Evolutionary conservation across 2,888 invertebrate species (phyloP), one percentile per base, ranked within the genome.

Genomic region (Camponotus fellah): DNA sequence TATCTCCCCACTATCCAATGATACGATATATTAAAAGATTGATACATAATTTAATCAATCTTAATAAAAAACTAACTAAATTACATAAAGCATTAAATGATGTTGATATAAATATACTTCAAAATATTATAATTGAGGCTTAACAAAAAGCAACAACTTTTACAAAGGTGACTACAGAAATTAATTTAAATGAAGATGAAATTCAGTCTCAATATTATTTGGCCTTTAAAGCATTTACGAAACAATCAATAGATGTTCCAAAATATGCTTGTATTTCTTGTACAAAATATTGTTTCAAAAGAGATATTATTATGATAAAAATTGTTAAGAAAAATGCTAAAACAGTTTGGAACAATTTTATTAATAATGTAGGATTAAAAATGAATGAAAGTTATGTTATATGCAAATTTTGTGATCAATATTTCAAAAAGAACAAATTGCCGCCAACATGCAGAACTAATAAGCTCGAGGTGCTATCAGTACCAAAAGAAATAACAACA

Each of bases 21-120:
- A 26, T 26, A 26, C 62, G 34, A 62, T 12, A 34, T 17, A 58
- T 26, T n/a, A 58, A 60, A 60, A 60, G 14, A 60, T 60, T 60
- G 9, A 8, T 62, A 6, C 40, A 65, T 21, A 3, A 21, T 5
- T 40, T 65, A 12, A 65, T 40, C 10, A 49, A 72, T 56, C 6
- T 37, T 58, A 0, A 53, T 21, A 26, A 74, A 56, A 26, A 43
- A 43, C 46, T 37, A 12, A 58, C 32, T 74, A 17, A 26, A 60
- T 60, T 60, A 14, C 5, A 74, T 17, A 74, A 46, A 74, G 32
- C 26, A 12, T 74, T 62, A 62, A 74, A 74, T 62, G n/a, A 74
- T 62, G 21, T 14, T 9, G 32, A 74, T 32, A 2, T 68, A 46
- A 26, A 12, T 46, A 6, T 3, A 10, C 17, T 68, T 32, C 14